These are phyloP conservation scores for Toxostoma redivivum DNA, from an alignment of 2,113 vertebrate species.

Conservation along the genomic window DNA sequence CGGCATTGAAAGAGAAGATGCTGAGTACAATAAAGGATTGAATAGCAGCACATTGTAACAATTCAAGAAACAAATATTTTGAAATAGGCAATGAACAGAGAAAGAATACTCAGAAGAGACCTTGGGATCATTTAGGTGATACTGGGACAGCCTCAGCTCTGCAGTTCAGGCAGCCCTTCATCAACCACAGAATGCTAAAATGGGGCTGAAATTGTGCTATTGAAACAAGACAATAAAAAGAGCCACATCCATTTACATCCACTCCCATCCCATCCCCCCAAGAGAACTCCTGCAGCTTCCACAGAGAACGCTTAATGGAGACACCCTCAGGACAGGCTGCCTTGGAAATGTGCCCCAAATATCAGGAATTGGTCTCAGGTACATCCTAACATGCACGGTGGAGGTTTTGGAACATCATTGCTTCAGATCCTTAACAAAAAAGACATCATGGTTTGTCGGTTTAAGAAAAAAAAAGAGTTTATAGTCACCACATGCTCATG, in stretches of 20 bases:
- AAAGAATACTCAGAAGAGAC: not conserved
- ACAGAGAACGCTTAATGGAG: not conserved
- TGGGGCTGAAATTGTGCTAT: not conserved
- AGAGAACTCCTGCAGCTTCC: not conserved
- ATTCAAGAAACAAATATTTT: not conserved
- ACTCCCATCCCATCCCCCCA: not conserved
- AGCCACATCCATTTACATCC: not conserved
- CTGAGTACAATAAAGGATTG: not conserved
- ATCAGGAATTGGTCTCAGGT: not conserved
- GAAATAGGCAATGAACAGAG: not conserved
- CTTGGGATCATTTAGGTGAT: not conserved
- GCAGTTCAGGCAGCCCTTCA: not conserved
- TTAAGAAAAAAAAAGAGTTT: not conserved
- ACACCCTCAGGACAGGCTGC: not conserved
- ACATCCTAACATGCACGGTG: fast-evolving
- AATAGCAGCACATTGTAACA: not conserved
- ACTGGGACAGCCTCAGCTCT: not conserved
- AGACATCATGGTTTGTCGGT: not conserved
- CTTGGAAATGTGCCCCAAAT: not conserved
- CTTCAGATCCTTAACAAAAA: not conserved
- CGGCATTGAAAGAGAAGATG: not conserved
- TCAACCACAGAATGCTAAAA: not conserved
- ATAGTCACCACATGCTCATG: not conserved
- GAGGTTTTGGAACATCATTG: not conserved
- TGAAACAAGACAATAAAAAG: not conserved